These are phyloP conservation scores for Stenodema calcarata DNA, from an alignment of 2,888 invertebrate genomes.

Conservation along the genomic window DNA sequence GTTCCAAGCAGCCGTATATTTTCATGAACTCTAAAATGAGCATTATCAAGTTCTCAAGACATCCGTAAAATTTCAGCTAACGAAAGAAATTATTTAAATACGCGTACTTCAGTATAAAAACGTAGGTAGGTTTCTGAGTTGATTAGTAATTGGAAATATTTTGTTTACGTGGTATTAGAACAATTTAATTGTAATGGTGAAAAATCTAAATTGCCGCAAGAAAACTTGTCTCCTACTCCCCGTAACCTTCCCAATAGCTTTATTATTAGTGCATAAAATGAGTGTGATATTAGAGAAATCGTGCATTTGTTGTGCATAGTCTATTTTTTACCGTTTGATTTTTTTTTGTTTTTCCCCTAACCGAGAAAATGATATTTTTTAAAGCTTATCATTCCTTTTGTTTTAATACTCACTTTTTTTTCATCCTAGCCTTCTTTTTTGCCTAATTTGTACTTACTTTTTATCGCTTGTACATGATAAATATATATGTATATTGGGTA, in stretches of 20 bases:
- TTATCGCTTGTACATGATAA: conserved; percentile 27
- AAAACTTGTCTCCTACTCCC: neutral
- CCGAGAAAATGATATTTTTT: neutral
- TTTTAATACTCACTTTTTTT: conserved; percentile 16
- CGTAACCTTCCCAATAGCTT: conserved; percentile 13
- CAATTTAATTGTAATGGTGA: neutral
- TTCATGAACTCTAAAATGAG: too few relatives aligned
- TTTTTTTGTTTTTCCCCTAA: neutral
- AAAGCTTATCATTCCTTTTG: conserved; percentile 2
- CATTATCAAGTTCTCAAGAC: too few relatives aligned
- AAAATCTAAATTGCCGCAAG: neutral
- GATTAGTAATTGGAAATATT: neutral
- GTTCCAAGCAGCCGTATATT: too few relatives aligned
- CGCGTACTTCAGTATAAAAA: neutral
- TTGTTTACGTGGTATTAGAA: neutral
- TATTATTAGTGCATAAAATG: conserved; percentile 38
- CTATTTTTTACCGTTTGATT: conserved; percentile 15
- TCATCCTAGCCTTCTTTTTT: conserved; percentile 2
- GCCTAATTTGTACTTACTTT: conserved; percentile 35
- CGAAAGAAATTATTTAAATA: neutral
- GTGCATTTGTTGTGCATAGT: conserved; percentile 25
- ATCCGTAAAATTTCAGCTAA: neutral
- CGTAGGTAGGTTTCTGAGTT: neutral
- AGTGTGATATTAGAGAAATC: conserved; percentile 36
- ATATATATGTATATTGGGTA: conserved; percentile 27